Evolutionary conservation across 2,113 vertebrate genomes (phyloP).

Genomic region (Chelonoidis abingdonii): DNA sequence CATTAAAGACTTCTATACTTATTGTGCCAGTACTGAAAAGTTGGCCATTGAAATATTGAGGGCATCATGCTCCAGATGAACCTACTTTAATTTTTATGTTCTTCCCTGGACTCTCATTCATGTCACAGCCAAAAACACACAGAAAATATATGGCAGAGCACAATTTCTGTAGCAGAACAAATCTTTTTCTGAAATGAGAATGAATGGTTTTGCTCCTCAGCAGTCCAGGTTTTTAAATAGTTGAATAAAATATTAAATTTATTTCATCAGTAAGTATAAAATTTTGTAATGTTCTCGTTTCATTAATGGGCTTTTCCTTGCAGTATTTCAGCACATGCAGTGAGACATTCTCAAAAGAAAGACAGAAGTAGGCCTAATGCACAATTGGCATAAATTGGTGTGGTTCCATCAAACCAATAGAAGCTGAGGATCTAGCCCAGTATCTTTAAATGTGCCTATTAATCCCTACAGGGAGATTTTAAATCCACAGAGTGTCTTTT

Average conservation of each 20-base stretch:
- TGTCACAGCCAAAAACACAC: neutral
- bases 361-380: neutral
- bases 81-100: conserved; percentile 14
- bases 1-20: conserved; percentile 41
- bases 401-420: neutral
- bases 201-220: neutral
- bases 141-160: neutral
- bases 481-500: neutral
- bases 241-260: neutral
- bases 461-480: neutral
- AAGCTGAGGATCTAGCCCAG: neutral
- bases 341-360: neutral
- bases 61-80: neutral
- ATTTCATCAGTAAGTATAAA: neutral
- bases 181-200: neutral
- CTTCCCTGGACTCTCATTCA: conserved; percentile 30
- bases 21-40: conserved; percentile 17
- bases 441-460: neutral
- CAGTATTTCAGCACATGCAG: neutral
- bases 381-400: neutral
- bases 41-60: conserved; percentile 29
- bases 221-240: neutral
- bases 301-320: neutral
- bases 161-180: neutral
- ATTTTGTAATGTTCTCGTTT: neutral